phyloP scores from a whole-genome alignment of 2,113 vertebrate genomes.

The Oreochromis tanganicae region DNA sequence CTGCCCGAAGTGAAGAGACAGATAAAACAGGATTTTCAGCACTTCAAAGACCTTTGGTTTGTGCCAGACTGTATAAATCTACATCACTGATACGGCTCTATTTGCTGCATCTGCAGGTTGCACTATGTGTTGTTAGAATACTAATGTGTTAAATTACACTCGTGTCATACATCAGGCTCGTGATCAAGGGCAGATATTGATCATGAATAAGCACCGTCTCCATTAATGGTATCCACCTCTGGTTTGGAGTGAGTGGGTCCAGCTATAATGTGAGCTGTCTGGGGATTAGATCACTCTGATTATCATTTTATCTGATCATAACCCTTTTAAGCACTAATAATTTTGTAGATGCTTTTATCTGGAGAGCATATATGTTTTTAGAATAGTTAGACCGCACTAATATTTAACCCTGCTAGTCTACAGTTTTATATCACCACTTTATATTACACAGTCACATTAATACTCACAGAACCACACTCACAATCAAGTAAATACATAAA shows the following conservation, averaged over 20 bases:
- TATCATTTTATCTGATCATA: conserved; percentile 17
- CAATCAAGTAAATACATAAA: neutral
- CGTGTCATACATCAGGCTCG: conserved; percentile 34
- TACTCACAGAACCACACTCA: neutral
- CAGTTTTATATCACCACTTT: neutral
- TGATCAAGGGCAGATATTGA: conserved; percentile 47
- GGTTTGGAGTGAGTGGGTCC: conserved; percentile 8
- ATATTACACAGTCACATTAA: neutral
- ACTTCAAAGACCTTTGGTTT: conserved; percentile 41
- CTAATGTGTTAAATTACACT: conserved; percentile 46
- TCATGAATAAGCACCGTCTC: conserved; percentile 17
- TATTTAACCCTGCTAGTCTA: neutral
- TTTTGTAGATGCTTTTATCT: neutral
- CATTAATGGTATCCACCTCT: conserved; percentile 15
- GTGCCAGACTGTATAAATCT: conserved; percentile 36
- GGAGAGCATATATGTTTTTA: neutral
- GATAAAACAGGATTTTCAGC: conserved; percentile 34
- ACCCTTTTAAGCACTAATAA: conserved; percentile 14
- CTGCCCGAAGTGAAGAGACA: conserved; percentile 2
- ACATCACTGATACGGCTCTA: conserved; percentile 15
- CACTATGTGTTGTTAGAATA: conserved; percentile 24
- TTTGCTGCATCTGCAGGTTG: conserved; percentile 30
- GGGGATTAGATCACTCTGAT: neutral
- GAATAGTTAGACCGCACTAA: neutral
- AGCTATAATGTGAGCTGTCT: conserved; percentile 7